A percentile compares a stretch with the other conserved stretches of the same genome.
Conservation (phyloP, 2,113 vertebrate species). For the Eurystomus gularis region DNA sequence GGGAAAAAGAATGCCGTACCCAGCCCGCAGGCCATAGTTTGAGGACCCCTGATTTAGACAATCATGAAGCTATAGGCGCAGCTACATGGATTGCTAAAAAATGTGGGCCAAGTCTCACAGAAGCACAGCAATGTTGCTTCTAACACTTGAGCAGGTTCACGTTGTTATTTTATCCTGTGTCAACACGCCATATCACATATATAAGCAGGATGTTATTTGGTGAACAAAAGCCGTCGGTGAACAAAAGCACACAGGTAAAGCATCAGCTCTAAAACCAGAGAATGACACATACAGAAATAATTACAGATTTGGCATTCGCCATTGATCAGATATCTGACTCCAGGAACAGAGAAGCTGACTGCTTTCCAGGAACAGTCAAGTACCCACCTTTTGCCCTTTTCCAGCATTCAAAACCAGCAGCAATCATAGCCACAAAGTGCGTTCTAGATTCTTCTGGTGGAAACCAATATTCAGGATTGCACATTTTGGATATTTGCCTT, state of each 20-base stretch:
- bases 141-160: neutral
- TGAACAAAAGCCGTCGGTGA: neutral
- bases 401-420: neutral
- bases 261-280: neutral
- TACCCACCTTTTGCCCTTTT: neutral
- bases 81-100: neutral
- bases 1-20: too few relatives aligned
- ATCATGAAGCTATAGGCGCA: neutral
- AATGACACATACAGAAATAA: neutral
- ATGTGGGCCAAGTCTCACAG: neutral
- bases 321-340: neutral
- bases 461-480: neutral
- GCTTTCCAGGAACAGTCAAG: slow-evolving; percentile 22
- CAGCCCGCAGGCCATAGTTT: too few relatives aligned
- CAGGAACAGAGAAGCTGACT: neutral
- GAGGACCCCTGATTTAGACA: too few relatives aligned
- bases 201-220: neutral
- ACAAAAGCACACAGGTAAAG: neutral
- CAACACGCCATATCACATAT: neutral
- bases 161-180: neutral
- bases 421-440: neutral
- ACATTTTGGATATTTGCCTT: neutral
- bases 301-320: neutral
- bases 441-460: neutral
- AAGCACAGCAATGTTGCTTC: accelerated